A percentile compares a stretch with the other conserved stretches of the same genome.
phyloP scores from a whole-genome alignment of 23 tunicate species.

The Halocynthia roretzi region DNA sequence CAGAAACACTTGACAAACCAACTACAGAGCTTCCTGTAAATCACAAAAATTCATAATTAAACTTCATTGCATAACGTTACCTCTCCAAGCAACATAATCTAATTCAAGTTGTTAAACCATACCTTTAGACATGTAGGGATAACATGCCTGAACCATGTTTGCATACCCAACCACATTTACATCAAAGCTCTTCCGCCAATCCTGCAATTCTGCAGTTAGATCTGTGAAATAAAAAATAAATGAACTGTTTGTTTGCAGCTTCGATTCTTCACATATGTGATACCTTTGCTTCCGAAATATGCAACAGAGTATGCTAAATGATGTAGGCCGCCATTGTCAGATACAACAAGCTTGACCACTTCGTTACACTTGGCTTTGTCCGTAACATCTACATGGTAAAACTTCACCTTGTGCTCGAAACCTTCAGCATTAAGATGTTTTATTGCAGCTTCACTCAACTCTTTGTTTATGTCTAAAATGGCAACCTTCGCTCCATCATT shows the following conservation, averaged over 20 bases:
- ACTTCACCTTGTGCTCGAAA: conserved; percentile 4
- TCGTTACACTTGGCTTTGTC: conserved; percentile 17
- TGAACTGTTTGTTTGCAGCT: too few species aligned
- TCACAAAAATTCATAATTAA: not conserved
- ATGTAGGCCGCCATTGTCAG: conserved; percentile 24
- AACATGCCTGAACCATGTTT: conserved; percentile 50
- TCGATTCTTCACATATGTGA: not conserved
- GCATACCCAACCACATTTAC: conserved; percentile 53
- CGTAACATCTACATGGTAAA: conserved; percentile 35
- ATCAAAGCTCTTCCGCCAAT: conserved; percentile 48
- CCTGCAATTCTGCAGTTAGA: not conserved
- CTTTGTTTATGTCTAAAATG: conserved; percentile 41
- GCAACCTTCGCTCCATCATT: conserved; percentile 79
- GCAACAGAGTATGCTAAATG: conserved; percentile 47
- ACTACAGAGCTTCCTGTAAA: conserved; percentile 31
- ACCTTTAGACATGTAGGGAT: conserved; percentile 59
- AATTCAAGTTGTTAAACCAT: not conserved
- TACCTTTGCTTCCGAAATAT: conserved; percentile 59
- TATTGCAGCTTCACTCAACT: conserved; percentile 28
- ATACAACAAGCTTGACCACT: conserved; percentile 15
- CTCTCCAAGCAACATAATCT: not conserved
- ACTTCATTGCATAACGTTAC: not conserved
- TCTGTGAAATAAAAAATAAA: too few species aligned
- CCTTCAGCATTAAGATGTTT: conserved; percentile 18
- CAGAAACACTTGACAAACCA: conserved; percentile 44